Conservation (phyloP, 2,797 vertebrate genomes). For the Astyanax mexicanus region DNA sequence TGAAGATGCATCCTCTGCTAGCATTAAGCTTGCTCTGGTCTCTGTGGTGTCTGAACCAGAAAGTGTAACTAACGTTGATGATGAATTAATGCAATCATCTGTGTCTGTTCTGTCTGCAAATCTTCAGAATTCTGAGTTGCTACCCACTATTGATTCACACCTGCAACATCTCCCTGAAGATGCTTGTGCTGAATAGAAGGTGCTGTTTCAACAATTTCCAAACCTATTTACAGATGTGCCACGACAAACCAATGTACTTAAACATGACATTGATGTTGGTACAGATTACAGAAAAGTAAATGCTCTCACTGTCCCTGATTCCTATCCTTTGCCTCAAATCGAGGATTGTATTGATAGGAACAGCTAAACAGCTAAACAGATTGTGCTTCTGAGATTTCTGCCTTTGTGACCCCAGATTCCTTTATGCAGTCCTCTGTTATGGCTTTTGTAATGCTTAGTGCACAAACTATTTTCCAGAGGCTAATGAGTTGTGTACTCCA, state of each 20-base stretch:
- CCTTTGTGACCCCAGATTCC: not conserved
- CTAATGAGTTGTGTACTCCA: no score
- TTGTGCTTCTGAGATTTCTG: not conserved
- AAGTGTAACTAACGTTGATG: not conserved
- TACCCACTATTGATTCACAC: not conserved
- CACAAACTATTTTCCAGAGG: no score
- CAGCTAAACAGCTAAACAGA: not conserved
- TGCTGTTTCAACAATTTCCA: not conserved
- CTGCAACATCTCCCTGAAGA: not conserved
- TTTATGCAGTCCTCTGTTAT: not conserved
- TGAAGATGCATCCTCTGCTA: not conserved
- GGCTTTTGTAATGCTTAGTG: not conserved
- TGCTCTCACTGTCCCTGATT: not conserved
- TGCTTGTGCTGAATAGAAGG: not conserved
- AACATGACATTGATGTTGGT: conserved; percentile 37
- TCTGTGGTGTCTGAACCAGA: not conserved
- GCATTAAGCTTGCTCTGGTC: not conserved
- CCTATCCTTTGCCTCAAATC: not conserved
- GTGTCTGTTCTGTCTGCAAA: not conserved
- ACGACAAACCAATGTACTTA: not conserved
- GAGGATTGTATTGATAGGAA: no score
- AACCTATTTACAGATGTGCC: not conserved
- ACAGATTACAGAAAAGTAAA: not conserved
- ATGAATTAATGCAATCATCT: not conserved
- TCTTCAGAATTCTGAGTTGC: not conserved